Conservation (phyloP, 2,888 invertebrate species). For the Ramazzottius varieornatus region DNA sequence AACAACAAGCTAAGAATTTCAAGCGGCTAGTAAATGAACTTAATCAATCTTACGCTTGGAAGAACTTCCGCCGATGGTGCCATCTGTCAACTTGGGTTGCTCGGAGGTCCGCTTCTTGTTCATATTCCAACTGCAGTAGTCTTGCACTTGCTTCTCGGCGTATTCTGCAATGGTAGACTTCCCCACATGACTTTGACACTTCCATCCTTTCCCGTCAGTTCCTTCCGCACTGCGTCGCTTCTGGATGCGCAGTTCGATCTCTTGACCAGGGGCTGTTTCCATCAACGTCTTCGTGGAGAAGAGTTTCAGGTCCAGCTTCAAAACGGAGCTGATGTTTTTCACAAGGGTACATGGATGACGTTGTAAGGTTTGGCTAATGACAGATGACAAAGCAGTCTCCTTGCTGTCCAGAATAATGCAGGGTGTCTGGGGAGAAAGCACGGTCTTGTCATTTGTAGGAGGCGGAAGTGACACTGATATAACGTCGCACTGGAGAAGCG, state of each 20-base stretch:
- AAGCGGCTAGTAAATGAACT: no score
- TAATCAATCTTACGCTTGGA: no score
- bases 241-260: constrained; percentile 74
- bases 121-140: constrained; percentile 46
- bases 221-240: not conserved
- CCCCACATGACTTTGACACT: constrained; percentile 71
- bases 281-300: constrained; percentile 95
- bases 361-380: constrained; percentile 84
- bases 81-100: no score
- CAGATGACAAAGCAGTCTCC: constrained; percentile 83
- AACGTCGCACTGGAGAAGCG: no score
- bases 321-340: constrained; percentile 71
- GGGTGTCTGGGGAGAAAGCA: constrained; percentile 70
- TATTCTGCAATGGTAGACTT: constrained; percentile 91
- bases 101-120: constrained; percentile 21
- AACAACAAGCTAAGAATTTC: no score
- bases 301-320: constrained; percentile 79
- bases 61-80: no score
- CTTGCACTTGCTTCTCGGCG: constrained; percentile 91
- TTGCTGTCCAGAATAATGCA: constrained; percentile 70
- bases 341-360: constrained; percentile 91
- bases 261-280: constrained; percentile 82
- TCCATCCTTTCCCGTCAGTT: constrained; percentile 58
- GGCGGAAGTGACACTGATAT: no score
- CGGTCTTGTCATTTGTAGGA: no score